Conservation (phyloP, 2,113 vertebrate genomes). For the Dicerorhinus sumatrensis region DNA sequence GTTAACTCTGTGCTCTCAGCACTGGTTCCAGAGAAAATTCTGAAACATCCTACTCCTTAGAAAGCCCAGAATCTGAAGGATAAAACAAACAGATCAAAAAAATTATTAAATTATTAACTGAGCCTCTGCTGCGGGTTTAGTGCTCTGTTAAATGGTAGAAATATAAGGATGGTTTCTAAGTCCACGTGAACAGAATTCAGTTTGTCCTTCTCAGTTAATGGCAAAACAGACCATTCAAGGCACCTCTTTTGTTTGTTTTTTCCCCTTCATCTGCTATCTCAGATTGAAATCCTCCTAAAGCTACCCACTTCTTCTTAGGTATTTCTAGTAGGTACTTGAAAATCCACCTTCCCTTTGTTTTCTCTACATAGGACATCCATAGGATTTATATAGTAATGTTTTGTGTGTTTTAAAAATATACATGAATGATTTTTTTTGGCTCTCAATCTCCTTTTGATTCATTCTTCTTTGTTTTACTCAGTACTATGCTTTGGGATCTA, state of each 20-base stretch:
- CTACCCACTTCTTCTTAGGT: background rate
- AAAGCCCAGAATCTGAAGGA: background rate
- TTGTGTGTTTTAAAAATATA: background rate
- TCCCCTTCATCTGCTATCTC: background rate
- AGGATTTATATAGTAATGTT: background rate
- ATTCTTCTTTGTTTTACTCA: background rate
- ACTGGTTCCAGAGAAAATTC: background rate
- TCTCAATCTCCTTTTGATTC: background rate
- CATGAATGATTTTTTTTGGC: background rate
- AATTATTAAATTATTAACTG: background rate
- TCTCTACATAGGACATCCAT: background rate
- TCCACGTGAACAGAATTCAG: background rate
- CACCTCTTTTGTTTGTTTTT: background rate
- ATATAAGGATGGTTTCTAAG: background rate
- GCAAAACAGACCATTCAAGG: background rate
- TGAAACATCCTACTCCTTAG: background rate
- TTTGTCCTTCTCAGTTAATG: background rate
- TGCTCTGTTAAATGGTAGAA: background rate
- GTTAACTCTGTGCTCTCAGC: background rate
- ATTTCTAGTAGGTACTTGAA: background rate
- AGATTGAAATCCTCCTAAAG: background rate
- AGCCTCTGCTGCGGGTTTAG: background rate
- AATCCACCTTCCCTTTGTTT: background rate
- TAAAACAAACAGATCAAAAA: background rate
- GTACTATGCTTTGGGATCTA: background rate